These are phyloP conservation scores for Osmerus eperlanus DNA, from an alignment of 2,113 vertebrate species.

Conservation along the genomic window DNA sequence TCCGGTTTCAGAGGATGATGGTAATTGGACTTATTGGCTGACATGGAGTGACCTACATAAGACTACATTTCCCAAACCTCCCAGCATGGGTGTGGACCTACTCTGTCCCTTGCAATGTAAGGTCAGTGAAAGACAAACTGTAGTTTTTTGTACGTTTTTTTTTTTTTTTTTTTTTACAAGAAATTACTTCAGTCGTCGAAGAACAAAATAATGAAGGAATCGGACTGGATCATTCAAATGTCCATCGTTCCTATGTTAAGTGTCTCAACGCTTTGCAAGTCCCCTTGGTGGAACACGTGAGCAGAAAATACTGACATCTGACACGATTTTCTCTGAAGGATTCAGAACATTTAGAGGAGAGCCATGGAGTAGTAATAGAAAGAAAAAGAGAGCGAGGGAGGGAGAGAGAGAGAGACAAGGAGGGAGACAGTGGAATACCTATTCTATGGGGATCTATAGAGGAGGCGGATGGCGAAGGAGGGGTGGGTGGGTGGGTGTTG, in stretches of 20 bases:
- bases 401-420: not conserved
- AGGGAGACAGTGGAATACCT: not conserved
- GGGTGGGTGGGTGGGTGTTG: slow-evolving; percentile 14
- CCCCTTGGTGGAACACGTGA: too few relatives aligned
- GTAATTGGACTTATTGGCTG: slow-evolving; percentile 73
- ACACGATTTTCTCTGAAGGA: too few relatives aligned
- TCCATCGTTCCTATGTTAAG: too few relatives aligned
- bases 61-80: slow-evolving; percentile 36
- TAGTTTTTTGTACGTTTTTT: too few relatives aligned
- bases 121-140: slow-evolving; percentile 13
- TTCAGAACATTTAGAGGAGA: slow-evolving; percentile 16
- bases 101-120: slow-evolving; percentile 29
- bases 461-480: not conserved
- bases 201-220: too few relatives aligned
- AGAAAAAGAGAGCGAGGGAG: slow-evolving; percentile 40
- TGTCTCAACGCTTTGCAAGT: too few relatives aligned
- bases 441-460: not conserved
- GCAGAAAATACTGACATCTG: too few relatives aligned
- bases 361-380: slow-evolving; percentile 4
- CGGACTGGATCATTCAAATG: too few relatives aligned
- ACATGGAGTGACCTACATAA: slow-evolving; percentile 68
- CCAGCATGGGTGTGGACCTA: slow-evolving; percentile 45
- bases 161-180: too few relatives aligned
- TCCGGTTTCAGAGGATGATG: slow-evolving; percentile 54
- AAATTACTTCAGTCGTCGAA: too few relatives aligned